Evolutionary conservation across 1,140 invertebrate species (phyloP).

Genomic region (Gryllus bimaculatus): DNA sequence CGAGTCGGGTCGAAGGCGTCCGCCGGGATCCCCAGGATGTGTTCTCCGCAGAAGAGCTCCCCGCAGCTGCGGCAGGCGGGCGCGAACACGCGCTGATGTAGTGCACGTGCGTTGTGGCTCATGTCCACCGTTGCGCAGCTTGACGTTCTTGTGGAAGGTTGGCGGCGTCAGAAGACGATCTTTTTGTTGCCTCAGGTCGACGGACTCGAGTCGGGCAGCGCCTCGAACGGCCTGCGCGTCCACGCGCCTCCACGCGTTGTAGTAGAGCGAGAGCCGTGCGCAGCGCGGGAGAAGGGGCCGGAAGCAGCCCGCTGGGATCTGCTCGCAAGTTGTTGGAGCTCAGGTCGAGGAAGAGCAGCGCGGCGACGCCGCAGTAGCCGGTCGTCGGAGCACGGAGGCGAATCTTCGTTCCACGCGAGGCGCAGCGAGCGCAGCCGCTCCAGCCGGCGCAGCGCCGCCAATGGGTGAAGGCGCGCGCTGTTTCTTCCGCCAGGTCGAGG

Average conservation of each 20-base stretch:
- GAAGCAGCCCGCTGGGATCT: constrained; percentile 75
- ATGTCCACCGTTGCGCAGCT: constrained; percentile 53
- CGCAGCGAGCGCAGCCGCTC: constrained; percentile 60
- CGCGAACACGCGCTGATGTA: constrained; percentile 84
- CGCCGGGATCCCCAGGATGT: constrained; percentile 73
- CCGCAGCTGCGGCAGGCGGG: constrained; percentile 68
- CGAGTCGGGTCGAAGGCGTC: constrained; percentile 76
- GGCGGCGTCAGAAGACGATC: constrained; percentile 64
- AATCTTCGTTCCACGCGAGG: constrained; percentile 79
- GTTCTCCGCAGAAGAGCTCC: constrained; percentile 65
- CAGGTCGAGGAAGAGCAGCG: constrained; percentile 70
- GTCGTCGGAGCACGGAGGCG: constrained; percentile 54
- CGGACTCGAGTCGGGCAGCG: constrained; percentile 68
- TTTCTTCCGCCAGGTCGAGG: constrained; percentile 79
- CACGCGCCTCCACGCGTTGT: constrained; percentile 69
- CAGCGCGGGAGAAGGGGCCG: constrained; percentile 52
- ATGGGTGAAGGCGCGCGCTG: constrained; percentile 68
- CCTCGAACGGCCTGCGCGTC: constrained; percentile 77
- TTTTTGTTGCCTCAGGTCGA: constrained; percentile 59
- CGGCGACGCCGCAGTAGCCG: constrained; percentile 56
- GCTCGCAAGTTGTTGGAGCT: constrained; percentile 77
- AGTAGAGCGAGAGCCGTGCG: constrained; percentile 65
- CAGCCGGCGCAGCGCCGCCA: constrained; percentile 63
- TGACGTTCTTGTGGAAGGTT: constrained; percentile 82
- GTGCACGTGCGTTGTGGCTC: constrained; percentile 63